A percentile compares a stretch with the other conserved stretches of the same genome.
Evolutionary conservation across 2,797 vertebrate genomes (phyloP).

Genomic region (Enteromius viviparus): DNA sequence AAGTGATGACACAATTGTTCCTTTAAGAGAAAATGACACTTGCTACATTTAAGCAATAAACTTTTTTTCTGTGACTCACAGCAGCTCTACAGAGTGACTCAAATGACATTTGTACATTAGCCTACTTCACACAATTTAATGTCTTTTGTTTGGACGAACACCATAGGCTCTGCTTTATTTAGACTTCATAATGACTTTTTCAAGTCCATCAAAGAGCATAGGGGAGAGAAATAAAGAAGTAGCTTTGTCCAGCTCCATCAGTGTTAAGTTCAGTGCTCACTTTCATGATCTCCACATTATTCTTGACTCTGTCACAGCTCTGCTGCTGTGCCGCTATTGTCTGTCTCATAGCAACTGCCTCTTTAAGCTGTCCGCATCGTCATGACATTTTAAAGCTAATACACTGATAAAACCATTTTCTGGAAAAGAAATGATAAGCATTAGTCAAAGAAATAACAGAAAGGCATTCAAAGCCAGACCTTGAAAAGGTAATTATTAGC

Average conservation of each 20-base stretch:
- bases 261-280: background rate
- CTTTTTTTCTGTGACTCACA: background rate
- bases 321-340: background rate
- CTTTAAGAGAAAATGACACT: background rate
- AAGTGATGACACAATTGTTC: background rate
- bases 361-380: background rate
- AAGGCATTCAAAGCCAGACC: background rate
- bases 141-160: no score
- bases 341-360: slow-evolving; percentile 43
- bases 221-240: no score
- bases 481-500: slow-evolving; percentile 5
- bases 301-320: background rate
- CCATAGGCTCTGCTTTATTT: no score
- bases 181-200: no score
- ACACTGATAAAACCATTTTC: slow-evolving; percentile 7
- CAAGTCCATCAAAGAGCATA: no score
- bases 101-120: background rate
- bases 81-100: background rate
- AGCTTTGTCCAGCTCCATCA: background rate
- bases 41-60: background rate
- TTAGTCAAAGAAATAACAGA: background rate
- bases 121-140: background rate
- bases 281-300: background rate
- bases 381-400: slow-evolving; percentile 8
- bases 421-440: background rate